Base-by-base conservation (phyloP, 1,140 invertebrate genomes). In the Pinna nobilis region DNA sequence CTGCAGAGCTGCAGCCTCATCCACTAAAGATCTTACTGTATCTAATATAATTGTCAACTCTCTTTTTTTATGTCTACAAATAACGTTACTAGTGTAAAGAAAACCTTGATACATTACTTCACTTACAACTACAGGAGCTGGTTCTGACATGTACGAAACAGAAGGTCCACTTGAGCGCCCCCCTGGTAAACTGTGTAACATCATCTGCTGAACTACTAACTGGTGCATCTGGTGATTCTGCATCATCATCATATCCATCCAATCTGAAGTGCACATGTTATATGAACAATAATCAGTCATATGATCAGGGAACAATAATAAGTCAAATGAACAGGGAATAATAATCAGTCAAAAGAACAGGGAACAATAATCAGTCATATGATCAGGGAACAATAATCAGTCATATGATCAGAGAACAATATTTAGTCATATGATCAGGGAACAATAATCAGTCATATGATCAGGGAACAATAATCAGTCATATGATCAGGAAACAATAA, bases 171-270 rank as follows among this genome's bases (percentile, higher is more conserved):
- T 20, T 30, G 30, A 25, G 6, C 57, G 2, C 44, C 44, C 39
- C 20, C 71, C 67, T 39, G 77, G 74, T 9, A 78, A 30, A 57
- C 51, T 76, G n/a, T 41, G 37, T 39, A 86, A 9, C 82, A 87
- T 85, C 76, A 85, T 78, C 69, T 87, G 85, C 33, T 87, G 84
- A 78, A 87, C 83, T 32, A 84, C 80, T 76, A 87, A 78, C 61
- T 87, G 84, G 73, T 87, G 84, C 82, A 87, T 82, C 78, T 87
- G 86, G 18, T 81, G 83, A 66, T 86, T 85, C 74, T 87, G 84
- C 70, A 87, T 78, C 82, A 87, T 84, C 84, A 87, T 83, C 84
- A 87, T 87, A 47, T 87, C 86, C 83, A 85, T 84, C 68, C 85
- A 83, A 64, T 86, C 85, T 86, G 69, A 6, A 77, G 67, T 47